These are phyloP conservation scores for Chydorus sphaericus DNA, from an alignment of 2,888 invertebrate species.

Conservation along the genomic window DNA sequence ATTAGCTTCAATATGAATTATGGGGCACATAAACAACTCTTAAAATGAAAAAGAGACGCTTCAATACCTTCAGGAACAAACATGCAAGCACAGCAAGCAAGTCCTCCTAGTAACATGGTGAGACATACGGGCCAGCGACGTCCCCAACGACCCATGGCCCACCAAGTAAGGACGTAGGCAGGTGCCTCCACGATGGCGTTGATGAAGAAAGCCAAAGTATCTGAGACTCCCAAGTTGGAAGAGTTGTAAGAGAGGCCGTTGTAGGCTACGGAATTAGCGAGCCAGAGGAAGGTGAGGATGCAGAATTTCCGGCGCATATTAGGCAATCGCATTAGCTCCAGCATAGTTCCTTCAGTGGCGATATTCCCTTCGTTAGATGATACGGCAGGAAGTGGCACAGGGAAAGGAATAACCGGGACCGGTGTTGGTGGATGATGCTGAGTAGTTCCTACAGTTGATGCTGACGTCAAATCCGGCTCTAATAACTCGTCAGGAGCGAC, in stretches of 20 bases:
- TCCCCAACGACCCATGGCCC: slow-evolving; percentile 46
- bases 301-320: slow-evolving; percentile 50
- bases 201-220: slow-evolving; percentile 50
- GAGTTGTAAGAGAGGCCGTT: slow-evolving; percentile 51
- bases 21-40: too few species aligned
- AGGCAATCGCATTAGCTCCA: slow-evolving; percentile 46
- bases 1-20: too few species aligned
- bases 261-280: slow-evolving; percentile 50
- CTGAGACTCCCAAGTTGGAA: slow-evolving; percentile 49
- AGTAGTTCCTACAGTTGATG: too few species aligned
- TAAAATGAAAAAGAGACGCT: too few species aligned
- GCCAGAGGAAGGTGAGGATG: slow-evolving; percentile 48
- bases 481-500: too few species aligned
- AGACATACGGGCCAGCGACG: slow-evolving; percentile 47
- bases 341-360: not conserved
- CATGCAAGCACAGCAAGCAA: slow-evolving; percentile 47
- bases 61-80: slow-evolving; percentile 46
- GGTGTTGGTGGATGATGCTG: too few species aligned
- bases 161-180: slow-evolving; percentile 50
- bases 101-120: slow-evolving; percentile 47
- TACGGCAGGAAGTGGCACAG: slow-evolving; percentile 17
- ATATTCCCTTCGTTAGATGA: too few species aligned
- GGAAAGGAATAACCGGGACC: too few species aligned
- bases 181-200: slow-evolving; percentile 41
- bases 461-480: too few species aligned